These are phyloP conservation scores for Centropus bengalensis DNA, from an alignment of 2,113 vertebrate genomes.

Conservation along the genomic window DNA sequence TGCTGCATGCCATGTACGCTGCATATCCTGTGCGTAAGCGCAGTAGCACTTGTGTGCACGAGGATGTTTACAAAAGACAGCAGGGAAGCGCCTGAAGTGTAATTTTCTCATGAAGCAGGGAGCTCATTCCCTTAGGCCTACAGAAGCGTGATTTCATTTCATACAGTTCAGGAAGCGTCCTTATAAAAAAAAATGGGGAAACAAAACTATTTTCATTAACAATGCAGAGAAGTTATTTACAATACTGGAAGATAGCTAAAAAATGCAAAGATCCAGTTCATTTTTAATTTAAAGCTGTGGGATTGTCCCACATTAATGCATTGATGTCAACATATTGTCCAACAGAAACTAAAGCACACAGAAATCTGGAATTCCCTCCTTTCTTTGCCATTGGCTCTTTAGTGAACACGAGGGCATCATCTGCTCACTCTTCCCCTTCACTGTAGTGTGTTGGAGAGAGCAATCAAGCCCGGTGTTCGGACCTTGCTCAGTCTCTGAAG, in stretches of 20 bases:
- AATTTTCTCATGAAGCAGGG: neutral
- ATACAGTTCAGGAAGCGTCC: neutral
- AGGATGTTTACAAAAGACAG: slow-evolving; percentile 13
- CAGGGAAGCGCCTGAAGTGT: neutral
- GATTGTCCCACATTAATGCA: neutral
- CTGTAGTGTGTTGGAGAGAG: neutral
- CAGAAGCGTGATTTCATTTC: neutral
- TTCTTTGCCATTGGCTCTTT: neutral
- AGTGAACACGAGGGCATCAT: neutral
- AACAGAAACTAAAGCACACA: neutral
- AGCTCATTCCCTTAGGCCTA: neutral
- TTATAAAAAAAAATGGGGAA: neutral
- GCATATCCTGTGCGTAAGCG: neutral
- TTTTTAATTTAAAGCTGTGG: neutral
- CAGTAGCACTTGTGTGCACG: neutral
- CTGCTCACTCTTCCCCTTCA: neutral
- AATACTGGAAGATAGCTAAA: neutral
- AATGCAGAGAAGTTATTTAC: neutral
- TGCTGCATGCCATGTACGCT: fast-evolving
- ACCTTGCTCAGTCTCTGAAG: neutral
- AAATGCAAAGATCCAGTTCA: neutral
- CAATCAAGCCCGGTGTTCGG: neutral
- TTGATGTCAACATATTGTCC: neutral
- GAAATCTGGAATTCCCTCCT: neutral
- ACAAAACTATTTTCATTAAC: neutral